phyloP scores from a whole-genome alignment of 2,888 invertebrate species.

The Agriopis marginaria region DNA sequence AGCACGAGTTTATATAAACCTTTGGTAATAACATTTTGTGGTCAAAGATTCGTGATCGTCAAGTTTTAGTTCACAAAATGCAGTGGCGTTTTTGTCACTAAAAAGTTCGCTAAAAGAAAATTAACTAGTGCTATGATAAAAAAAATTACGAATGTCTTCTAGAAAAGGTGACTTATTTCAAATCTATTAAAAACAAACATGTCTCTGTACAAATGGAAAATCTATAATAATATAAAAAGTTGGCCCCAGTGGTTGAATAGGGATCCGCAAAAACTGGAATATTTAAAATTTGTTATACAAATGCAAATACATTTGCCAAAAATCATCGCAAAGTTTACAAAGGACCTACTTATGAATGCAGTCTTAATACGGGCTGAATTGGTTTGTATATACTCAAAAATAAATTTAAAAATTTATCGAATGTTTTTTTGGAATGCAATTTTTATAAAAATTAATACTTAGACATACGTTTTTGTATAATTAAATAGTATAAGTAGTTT shows the following conservation, averaged over 20 bases:
- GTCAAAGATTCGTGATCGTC: too few relatives aligned
- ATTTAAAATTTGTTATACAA: constrained; percentile 73
- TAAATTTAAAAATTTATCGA: constrained; percentile 67
- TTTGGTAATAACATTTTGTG: not conserved
- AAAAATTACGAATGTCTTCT: constrained; percentile 24
- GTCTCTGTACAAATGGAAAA: constrained; percentile 41
- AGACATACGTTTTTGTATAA: constrained; percentile 49
- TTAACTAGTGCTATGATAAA: constrained; percentile 16
- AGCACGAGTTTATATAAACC: constrained; percentile 24
- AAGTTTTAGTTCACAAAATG: not conserved
- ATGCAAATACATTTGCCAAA: constrained; percentile 58
- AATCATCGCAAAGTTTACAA: constrained; percentile 70
- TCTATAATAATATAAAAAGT: constrained; percentile 76
- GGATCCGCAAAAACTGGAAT: constrained; percentile 78
- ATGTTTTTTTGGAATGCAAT: constrained; percentile 74
- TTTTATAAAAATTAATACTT: constrained; percentile 68
- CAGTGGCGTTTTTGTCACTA: not conserved
- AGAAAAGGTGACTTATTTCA: constrained; percentile 37
- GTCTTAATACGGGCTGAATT: constrained; percentile 78
- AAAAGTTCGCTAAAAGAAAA: not conserved
- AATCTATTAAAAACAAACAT: constrained; percentile 37
- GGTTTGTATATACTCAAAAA: constrained; percentile 75
- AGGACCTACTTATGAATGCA: constrained; percentile 74
- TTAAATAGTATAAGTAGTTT: constrained; percentile 44
- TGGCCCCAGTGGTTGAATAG: constrained; percentile 80